Evolutionary conservation across 1,140 invertebrate genomes (phyloP).

Genomic region (Drosophila micromelanica): DNA sequence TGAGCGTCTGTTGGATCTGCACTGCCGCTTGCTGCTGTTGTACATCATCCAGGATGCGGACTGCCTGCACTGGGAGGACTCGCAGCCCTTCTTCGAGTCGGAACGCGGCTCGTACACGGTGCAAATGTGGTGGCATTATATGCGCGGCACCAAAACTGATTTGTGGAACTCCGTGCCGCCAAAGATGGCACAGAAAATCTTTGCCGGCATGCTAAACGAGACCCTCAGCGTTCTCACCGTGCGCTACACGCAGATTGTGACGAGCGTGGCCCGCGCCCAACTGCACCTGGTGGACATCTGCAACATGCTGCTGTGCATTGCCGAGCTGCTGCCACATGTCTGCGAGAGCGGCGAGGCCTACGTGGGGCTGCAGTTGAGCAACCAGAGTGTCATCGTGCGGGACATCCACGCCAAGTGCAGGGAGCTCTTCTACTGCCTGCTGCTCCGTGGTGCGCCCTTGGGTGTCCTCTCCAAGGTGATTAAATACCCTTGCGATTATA

Average conservation of each 20-base stretch:
- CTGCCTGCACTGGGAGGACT: conserved; percentile 88
- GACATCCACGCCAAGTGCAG: conserved; percentile 92
- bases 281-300: conserved; percentile 89
- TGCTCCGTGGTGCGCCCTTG: conserved; percentile 89
- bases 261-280: conserved; percentile 86
- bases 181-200: conserved; percentile 91
- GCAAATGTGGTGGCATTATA: conserved; percentile 94
- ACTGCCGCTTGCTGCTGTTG: conserved; percentile 89
- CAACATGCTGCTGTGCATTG: conserved; percentile 90
- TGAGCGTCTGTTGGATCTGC: conserved; percentile 91
- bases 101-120: conserved; percentile 90
- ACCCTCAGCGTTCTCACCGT: conserved; percentile 90
- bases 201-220: conserved; percentile 92
- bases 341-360: conserved; percentile 87
- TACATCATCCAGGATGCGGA: conserved; percentile 92
- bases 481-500: no score
- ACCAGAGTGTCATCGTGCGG: conserved; percentile 87
- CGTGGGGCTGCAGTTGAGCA: conserved; percentile 85
- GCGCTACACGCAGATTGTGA: conserved; percentile 88
- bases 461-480: conserved; percentile 89
- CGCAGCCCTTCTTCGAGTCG: conserved; percentile 87
- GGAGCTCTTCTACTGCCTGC: conserved; percentile 89
- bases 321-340: conserved; percentile 88
- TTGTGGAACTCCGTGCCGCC: conserved; percentile 92
- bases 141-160: conserved; percentile 91